phyloP scores from a whole-genome alignment of 1,140 invertebrate species.

The Drosophila malerkotliana region DNA sequence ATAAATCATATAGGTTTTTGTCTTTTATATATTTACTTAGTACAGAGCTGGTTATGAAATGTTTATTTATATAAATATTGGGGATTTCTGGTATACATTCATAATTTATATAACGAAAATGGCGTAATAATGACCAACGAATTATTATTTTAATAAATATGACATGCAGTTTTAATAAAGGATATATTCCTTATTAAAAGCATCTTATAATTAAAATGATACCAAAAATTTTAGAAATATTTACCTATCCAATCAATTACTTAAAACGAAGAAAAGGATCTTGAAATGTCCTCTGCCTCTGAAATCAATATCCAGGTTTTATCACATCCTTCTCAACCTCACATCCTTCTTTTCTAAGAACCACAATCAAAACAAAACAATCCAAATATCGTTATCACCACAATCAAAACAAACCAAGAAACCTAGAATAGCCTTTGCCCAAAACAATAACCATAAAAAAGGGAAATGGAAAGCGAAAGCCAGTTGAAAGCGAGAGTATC shows the following conservation, averaged over 20 bases:
- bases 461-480: slow-evolving; percentile 52
- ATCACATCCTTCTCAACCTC: background rate
- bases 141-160: too few relatives aligned
- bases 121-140: background rate
- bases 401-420: slow-evolving; percentile 21
- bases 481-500: slow-evolving; percentile 63
- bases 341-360: background rate
- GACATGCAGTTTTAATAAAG: too few relatives aligned
- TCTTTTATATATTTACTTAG: background rate
- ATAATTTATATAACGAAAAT: background rate
- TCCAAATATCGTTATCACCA: slow-evolving; percentile 30
- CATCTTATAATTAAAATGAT: too few relatives aligned
- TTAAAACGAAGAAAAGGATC: background rate
- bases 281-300: background rate
- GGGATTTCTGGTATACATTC: background rate
- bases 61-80: background rate
- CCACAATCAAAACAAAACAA: slow-evolving; percentile 45
- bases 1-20: background rate
- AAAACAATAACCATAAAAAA: slow-evolving; percentile 32
- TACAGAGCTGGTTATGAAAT: background rate
- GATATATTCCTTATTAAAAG: too few relatives aligned
- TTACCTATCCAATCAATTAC: too few relatives aligned
- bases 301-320: background rate
- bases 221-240: too few relatives aligned
- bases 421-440: slow-evolving; percentile 10